Conservation (phyloP, 2,797 vertebrate species). For the Kryptolebias ocellatus region DNA sequence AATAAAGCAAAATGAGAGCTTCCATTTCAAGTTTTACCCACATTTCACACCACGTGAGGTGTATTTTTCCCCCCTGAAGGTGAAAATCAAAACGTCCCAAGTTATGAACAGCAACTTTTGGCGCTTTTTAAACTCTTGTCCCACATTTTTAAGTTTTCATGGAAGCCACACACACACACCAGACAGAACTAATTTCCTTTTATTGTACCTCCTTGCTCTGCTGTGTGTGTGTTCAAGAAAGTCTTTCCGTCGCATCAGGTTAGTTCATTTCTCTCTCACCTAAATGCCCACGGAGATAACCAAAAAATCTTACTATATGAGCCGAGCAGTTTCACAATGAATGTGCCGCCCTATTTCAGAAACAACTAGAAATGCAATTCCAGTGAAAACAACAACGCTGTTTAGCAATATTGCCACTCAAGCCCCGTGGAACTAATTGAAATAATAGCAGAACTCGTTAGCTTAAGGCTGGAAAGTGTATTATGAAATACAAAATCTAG, state of each 20-base stretch:
- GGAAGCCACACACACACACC: conserved; percentile 37
- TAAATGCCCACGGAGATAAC: conserved; percentile 39
- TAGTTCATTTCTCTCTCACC: conserved; percentile 34
- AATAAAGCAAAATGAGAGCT: conserved; percentile 8
- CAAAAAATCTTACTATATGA: conserved; percentile 23
- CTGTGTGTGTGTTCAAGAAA: conserved; percentile 30
- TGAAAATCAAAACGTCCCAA: conserved; percentile 19
- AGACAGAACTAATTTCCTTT: conserved; percentile 32
- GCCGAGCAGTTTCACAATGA: conserved; percentile 19
- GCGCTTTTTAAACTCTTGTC: conserved; percentile 17
- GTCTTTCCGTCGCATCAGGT: conserved; percentile 29
- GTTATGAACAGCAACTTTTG: conserved; percentile 8
- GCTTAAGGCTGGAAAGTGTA: conserved; percentile 20
- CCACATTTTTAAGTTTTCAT: conserved; percentile 32
- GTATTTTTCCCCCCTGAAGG: conserved; percentile 14
- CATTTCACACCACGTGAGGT: conserved; percentile 22
- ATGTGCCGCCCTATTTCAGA: conserved; percentile 6
- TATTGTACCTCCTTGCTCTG: conserved; percentile 33
- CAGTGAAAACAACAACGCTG: conserved; percentile 16
- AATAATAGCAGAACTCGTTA: conserved; percentile 16
- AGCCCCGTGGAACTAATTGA: conserved; percentile 13
- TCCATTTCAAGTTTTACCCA: conserved; percentile 7
- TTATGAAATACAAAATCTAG: conserved; percentile 1
- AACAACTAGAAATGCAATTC: conserved; percentile 19
- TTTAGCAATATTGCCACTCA: conserved; percentile 20